Percentiles rank a stretch among this genome's conserved stretches.
These are phyloP conservation scores for Mesitornis unicolor DNA, from an alignment of 2,113 vertebrate species.

Conservation along the genomic window DNA sequence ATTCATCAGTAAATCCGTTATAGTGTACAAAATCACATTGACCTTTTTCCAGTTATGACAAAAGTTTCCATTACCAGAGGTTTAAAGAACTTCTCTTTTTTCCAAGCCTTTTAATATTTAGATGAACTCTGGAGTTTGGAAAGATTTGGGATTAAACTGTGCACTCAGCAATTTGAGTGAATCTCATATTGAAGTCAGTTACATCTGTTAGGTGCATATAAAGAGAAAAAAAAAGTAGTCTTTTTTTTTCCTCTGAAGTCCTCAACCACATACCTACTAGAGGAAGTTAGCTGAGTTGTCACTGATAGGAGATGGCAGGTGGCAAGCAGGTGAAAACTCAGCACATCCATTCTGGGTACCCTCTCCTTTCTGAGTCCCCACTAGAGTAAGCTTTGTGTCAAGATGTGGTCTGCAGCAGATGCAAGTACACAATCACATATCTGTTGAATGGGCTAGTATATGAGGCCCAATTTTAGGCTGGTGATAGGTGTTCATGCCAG, in stretches of 20 bases:
- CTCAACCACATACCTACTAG: not conserved
- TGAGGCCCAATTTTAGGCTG: not conserved
- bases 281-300: not conserved
- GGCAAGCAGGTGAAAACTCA: not conserved
- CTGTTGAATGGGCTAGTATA: not conserved
- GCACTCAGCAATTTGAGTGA: not conserved
- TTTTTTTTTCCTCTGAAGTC: not conserved
- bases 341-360: not conserved
- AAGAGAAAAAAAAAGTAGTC: not conserved
- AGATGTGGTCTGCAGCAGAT: not conserved
- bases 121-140: conserved; percentile 18
- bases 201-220: not conserved
- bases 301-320: not conserved
- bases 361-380: not conserved
- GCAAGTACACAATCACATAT: not conserved
- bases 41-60: not conserved
- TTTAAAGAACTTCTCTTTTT: conserved; percentile 41
- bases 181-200: not conserved
- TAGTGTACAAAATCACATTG: conserved; percentile 9
- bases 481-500: not conserved
- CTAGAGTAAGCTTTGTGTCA: not conserved
- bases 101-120: conserved; percentile 35
- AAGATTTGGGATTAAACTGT: conserved; percentile 11
- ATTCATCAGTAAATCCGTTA: conserved; percentile 55
- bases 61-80: conserved; percentile 52